A percentile compares a stretch with the other conserved stretches of the same genome.
phyloP scores from a whole-genome alignment of 2,797 vertebrate genomes.

The Anniella stebbinsi region DNA sequence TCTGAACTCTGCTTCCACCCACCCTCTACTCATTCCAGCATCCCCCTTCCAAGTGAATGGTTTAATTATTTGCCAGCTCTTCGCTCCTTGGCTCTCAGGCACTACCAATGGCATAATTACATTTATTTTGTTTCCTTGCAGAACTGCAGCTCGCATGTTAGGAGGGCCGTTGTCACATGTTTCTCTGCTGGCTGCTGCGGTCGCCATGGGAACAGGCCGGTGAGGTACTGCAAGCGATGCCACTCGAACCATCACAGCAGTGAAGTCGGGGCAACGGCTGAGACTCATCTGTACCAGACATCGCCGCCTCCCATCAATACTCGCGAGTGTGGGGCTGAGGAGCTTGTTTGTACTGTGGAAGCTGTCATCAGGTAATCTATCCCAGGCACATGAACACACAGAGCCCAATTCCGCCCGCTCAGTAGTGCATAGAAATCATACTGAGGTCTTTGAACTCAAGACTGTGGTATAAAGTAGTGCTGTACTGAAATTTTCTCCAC shows the following conservation, averaged over 20 bases:
- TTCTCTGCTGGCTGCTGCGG: slow-evolving; percentile 98
- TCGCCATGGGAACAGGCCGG: slow-evolving; percentile 96
- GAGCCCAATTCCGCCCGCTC: neutral
- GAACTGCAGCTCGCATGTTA: slow-evolving; percentile 99
- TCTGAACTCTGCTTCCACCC: neutral
- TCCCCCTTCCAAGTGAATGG: neutral
- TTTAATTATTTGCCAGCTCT: neutral
- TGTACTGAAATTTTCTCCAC: too few relatives aligned
- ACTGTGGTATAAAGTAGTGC: too few relatives aligned
- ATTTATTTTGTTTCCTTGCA: slow-evolving; percentile 61
- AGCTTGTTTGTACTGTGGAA: slow-evolving; percentile 97
- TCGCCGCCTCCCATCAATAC: slow-evolving; percentile 98
- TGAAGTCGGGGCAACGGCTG: slow-evolving; percentile 89
- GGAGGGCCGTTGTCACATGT: slow-evolving; percentile 97
- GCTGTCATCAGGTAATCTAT: slow-evolving; percentile 93
- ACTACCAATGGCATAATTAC: slow-evolving; percentile 17
- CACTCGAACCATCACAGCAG: slow-evolving; percentile 98
- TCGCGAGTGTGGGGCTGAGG: slow-evolving; percentile 95
- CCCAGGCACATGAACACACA: rapidly evolving
- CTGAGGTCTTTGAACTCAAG: neutral
- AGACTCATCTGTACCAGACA: slow-evolving; percentile 98
- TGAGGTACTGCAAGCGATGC: slow-evolving; percentile 98
- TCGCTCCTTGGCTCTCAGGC: neutral
- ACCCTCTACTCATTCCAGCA: neutral
- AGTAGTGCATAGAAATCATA: rapidly evolving